Base-by-base conservation (phyloP, 2,888 invertebrate genomes). In the Thymelicus sylvestris region DNA sequence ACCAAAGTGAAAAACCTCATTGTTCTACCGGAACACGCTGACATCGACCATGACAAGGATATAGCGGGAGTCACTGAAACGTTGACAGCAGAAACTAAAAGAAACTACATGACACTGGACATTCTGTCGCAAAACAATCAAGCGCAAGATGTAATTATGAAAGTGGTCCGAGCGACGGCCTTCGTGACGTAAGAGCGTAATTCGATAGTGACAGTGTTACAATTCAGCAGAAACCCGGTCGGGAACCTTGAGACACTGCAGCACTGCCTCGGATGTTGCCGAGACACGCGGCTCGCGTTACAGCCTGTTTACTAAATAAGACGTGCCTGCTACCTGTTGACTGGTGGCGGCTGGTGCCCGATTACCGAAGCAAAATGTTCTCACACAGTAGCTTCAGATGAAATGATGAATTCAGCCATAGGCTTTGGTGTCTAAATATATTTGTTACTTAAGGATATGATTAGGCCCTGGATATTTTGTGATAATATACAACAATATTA, bases 201-300 rank as follows among this genome's bases (percentile, higher is more conserved):
- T 66, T 70, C 48, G 70, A 70, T 70, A 70, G 70, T 41, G 52
- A 65, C 65, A 70, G 70, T 60, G 65, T 65, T 64, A 48, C 63
- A 57, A 57, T 69, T 65, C 3, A 69, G 57, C 41, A 70, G 39
- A 59, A 70, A 70, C 65, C 66, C 50, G 61, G 70, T 61, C 31
- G 66, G 31, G 19, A 65, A 68, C 73, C 73, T 74, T 72, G 74
- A 72, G 70, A 73, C 64, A 72, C 71, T 74, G 68, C 66, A 66
- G 72, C 64, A 70, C 71, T 74, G 68, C 66, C 73, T 71, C 60
- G 69, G 66, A 66, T 66, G 70, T 71, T 70, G 66, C 8, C 61
- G 61, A 60, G 59, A 70, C 65, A 61, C 50, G 41, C 66, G 66
- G 65, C 39, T 70, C 61, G 65, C 39, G 52, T 71, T 71, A 71